Base-by-base conservation (phyloP, 2,888 invertebrate species). In the Tineola bisselliella region DNA sequence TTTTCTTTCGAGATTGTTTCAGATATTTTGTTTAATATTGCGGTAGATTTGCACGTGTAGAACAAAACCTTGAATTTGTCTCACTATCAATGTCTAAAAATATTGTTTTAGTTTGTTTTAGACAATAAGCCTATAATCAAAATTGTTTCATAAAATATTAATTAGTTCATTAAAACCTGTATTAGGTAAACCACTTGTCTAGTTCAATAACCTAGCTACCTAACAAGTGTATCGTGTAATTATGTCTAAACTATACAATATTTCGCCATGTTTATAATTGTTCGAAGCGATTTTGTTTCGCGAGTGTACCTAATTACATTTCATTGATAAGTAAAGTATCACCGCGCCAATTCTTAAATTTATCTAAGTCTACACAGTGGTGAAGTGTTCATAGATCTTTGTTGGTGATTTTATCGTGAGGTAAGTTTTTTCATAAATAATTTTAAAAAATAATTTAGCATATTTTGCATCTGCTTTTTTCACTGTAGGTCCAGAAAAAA, bases 341-440 rank as follows among this genome's bases (percentile, higher is more conserved):
- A 48, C 15, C 10, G 56, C 25, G 56, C 56, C 56, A 56, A 56
- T 56, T 56, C 18, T n/a, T 56, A n/a, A 56, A 56, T 18, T 17
- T 56, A 56, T 25, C 19, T 56, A 25, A 56, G 15, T 56, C 19
- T 19, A 48, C 15, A 18, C 18, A 48, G 48, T 54, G 6, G 54
- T 25, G 25, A 25, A 56, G 19, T 19, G 56, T 25, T 19, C 48
- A 17, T 17, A 10, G 48, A 48, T 48, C 48, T 43, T 13, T n/a
- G 48, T 15, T 17, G 48, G 10, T 48, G 15, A 17, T 2, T 17
- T 17, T 48, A 13, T 48, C 15, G 48, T 10, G 15, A 48, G 15
- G 48, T 48, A 17, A 48, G 48, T 48, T 48, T 48, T 56, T 56
- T 25, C 56, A 17, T 56, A 56, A 48, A 38, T 38, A 38, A 6